Base-by-base conservation (phyloP, 2,113 vertebrate species). In the Daphoenositta chrysoptera region DNA sequence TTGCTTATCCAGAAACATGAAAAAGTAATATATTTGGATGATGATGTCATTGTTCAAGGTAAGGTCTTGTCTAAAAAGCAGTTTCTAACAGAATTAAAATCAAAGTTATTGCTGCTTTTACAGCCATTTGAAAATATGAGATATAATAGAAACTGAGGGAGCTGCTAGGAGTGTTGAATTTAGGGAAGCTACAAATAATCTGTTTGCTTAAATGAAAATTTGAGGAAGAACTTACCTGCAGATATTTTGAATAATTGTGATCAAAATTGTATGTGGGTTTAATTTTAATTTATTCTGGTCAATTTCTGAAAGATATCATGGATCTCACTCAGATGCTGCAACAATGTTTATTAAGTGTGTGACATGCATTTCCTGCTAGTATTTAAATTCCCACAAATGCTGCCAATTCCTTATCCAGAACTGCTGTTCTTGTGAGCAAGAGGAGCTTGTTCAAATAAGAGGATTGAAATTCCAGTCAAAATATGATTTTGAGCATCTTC, bases 41-140 rank as follows among this genome's bases (percentile, higher is more conserved):
- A 99, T 89, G 99, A 99, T 53, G 94, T 99, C 72, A 99, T 99
- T 66, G 99, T 99, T n/a, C 99, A 99, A 98, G 99, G 99, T 99
- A 98, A 26, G 94, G 45, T 57, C 27, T 54, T 27, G 51, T 65
- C 58, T 54, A 7, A 56, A 90, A 88, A 77, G 23, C 22, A 61
- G 3, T 51, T 88, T 83, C 30, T 61, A 81, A 28, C 20, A 78
- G 39, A 77, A 76, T 42, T 86, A 60, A 81, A 80, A 35, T 66
- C 14, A 64, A 78, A 83, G 15, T 51, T 60, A 68, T 33, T 73
- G 12, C 21, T 64, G 65, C 16, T 89, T 96, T 93, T 73, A 73
- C 7, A 33, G 18, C 56, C 3, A 1, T 68, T 69, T 89, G 50
- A 42, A 94, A 93, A 60, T 35, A 76, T 5, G 16, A 51, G 14